These are phyloP conservation scores for Pecten maximus DNA, from an alignment of 2,888 invertebrate genomes.

Conservation along the genomic window DNA sequence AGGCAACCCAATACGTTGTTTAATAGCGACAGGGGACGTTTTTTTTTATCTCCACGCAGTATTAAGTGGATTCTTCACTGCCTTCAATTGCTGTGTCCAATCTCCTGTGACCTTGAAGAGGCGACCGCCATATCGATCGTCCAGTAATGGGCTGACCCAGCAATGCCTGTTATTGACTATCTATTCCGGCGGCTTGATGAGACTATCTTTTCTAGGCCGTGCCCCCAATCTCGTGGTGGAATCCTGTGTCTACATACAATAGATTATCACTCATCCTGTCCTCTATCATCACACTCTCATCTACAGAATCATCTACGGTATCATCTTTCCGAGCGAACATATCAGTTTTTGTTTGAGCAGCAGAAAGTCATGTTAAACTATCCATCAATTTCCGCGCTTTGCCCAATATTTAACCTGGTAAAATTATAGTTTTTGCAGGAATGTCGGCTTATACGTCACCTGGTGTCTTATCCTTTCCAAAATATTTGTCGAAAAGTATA, in stretches of 20 bases:
- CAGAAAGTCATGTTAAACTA: not conserved
- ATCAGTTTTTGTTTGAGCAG: not conserved
- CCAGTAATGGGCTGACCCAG: not conserved
- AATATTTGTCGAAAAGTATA: no score
- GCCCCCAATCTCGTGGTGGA: not conserved
- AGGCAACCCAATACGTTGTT: no score
- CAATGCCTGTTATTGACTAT: not conserved
- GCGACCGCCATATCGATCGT: not conserved
- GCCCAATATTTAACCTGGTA: no score
- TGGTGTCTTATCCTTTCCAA: no score
- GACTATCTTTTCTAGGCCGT: not conserved
- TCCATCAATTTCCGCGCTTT: not conserved
- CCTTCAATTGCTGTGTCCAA: not conserved
- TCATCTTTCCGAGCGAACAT: not conserved
- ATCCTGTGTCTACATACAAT: not conserved
- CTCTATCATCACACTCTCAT: not conserved
- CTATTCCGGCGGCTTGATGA: not conserved
- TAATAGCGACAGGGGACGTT: not conserved
- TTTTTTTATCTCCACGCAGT: not conserved
- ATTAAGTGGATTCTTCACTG: not conserved
- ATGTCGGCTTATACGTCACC: no score
- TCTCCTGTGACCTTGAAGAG: not conserved
- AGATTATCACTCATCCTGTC: not conserved
- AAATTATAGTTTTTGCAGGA: no score
- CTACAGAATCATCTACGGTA: not conserved